Evolutionary conservation across 1,140 invertebrate species (phyloP).

Genomic region (Idris sp.): DNA sequence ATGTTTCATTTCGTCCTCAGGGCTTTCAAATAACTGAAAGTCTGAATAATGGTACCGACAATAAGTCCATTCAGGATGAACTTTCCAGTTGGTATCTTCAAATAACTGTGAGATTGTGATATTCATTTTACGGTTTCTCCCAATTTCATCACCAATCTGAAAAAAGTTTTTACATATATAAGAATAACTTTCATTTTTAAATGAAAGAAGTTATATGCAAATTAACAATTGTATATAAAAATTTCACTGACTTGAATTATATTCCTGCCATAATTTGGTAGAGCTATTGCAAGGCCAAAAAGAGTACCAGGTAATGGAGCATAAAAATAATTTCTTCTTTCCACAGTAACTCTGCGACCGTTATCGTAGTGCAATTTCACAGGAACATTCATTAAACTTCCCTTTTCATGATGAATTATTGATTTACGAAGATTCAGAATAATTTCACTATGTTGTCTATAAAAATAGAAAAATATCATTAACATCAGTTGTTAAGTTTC

Average conservation of each 20-base stretch:
- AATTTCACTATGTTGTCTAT: conserved; percentile 75
- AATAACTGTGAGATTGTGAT: conserved; percentile 85
- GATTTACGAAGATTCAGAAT: conserved; percentile 82
- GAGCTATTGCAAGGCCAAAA: conserved; percentile 89
- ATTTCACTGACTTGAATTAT: conserved; percentile 81
- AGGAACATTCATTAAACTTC: conserved; percentile 82
- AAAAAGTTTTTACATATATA: too few relatives aligned
- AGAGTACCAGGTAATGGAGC: conserved; percentile 88
- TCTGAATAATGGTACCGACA: conserved; percentile 91
- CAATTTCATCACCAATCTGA: conserved; percentile 83
- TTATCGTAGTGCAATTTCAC: conserved; percentile 90
- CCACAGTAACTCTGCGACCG: conserved; percentile 88
- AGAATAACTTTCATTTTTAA: too few relatives aligned
- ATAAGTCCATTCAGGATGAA: conserved; percentile 94
- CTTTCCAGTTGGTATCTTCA: conserved; percentile 85
- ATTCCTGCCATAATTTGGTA: conserved; percentile 89
- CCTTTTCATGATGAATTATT: conserved; percentile 85
- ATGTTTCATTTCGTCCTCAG: conserved; percentile 86
- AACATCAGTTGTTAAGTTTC: too few relatives aligned
- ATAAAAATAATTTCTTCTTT: conserved; percentile 91
- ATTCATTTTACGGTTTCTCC: conserved; percentile 81
- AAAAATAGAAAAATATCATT: too few relatives aligned
- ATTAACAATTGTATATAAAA: too few relatives aligned
- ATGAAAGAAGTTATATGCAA: too few relatives aligned
- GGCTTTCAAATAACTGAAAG: conserved; percentile 83